phyloP scores from a whole-genome alignment of 2,113 vertebrate genomes.

The Bostrychus sinensis region DNA sequence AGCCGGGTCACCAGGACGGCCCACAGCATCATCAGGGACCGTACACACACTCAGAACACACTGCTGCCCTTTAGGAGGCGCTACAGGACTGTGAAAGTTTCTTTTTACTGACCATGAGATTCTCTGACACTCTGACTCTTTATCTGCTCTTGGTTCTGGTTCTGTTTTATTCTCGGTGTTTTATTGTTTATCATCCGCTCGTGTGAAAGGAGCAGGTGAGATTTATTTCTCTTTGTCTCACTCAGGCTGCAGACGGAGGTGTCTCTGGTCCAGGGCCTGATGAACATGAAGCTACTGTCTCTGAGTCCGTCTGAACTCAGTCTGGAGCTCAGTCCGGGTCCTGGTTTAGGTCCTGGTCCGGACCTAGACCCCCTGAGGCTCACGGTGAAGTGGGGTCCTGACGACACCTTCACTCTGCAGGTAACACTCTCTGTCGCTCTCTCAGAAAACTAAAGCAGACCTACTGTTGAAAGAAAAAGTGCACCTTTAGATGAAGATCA shows the following conservation, averaged over 20 bases:
- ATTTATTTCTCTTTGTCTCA: constrained; percentile 25
- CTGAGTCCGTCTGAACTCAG: constrained; percentile 63
- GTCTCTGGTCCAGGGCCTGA: constrained; percentile 28
- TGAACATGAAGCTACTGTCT: constrained; percentile 63
- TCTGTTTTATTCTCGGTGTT: too few relatives aligned
- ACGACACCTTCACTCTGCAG: constrained; percentile 70
- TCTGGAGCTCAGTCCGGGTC: constrained; percentile 66
- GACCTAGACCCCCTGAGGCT: constrained; percentile 64
- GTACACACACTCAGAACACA: too few relatives aligned
- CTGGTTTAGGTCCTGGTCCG: background rate
- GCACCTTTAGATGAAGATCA: too few relatives aligned
- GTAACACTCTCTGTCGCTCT: constrained; percentile 25
- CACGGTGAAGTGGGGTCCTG: constrained; percentile 54
- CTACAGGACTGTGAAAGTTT: too few relatives aligned
- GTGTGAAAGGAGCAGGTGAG: background rate
- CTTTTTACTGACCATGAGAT: too few relatives aligned
- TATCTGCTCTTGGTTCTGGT: too few relatives aligned
- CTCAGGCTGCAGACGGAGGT: constrained; percentile 62
- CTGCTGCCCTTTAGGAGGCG: too few relatives aligned
- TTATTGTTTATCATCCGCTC: too few relatives aligned
- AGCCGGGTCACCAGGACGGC: too few relatives aligned
- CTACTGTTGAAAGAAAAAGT: background rate
- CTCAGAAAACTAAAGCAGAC: too few relatives aligned
- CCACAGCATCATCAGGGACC: too few relatives aligned
- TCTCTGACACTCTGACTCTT: too few relatives aligned